These are phyloP conservation scores for Amphimallon solstitiale DNA, from an alignment of 2,888 invertebrate species.

Conservation along the genomic window DNA sequence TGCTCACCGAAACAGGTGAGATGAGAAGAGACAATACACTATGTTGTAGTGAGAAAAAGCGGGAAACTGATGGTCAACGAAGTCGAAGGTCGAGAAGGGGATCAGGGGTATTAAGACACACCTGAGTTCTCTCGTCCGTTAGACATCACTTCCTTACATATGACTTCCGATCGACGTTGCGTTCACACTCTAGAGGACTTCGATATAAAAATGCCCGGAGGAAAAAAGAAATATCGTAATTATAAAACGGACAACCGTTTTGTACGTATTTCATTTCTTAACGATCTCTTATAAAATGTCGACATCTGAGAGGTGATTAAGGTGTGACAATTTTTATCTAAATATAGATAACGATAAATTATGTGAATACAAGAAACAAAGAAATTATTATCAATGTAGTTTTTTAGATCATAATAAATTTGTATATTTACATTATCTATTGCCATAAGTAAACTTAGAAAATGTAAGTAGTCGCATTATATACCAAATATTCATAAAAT, in stretches of 20 bases:
- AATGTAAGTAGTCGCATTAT: too few species aligned
- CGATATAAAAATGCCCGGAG: slow-evolving; percentile 7
- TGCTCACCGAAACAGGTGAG: slow-evolving; percentile 27
- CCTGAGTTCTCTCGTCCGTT: slow-evolving; percentile 62
- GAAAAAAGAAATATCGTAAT: slow-evolving; percentile 6
- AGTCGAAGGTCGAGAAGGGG: slow-evolving; percentile 36
- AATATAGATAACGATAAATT: too few species aligned
- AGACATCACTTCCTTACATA: slow-evolving; percentile 62
- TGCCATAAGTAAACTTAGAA: too few species aligned
- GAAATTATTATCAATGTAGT: too few species aligned
- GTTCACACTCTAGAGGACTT: slow-evolving; percentile 41
- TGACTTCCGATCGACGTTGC: slow-evolving; percentile 60
- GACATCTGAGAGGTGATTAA: background rate
- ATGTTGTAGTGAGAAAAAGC: slow-evolving; percentile 30
- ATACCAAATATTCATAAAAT: too few species aligned
- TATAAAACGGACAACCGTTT: background rate
- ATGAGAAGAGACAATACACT: slow-evolving; percentile 25
- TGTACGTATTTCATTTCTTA: background rate
- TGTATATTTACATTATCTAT: too few species aligned
- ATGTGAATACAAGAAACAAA: too few species aligned
- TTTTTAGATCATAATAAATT: too few species aligned
- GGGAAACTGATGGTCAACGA: slow-evolving; percentile 32
- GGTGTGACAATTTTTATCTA: background rate
- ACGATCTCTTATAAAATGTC: background rate
- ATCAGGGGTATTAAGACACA: slow-evolving; percentile 53